Percentiles rank a stretch among this genome's conserved stretches.
phyloP scores from a whole-genome alignment of 2,113 vertebrate species.

The Protobothrops flavoviridis region DNA sequence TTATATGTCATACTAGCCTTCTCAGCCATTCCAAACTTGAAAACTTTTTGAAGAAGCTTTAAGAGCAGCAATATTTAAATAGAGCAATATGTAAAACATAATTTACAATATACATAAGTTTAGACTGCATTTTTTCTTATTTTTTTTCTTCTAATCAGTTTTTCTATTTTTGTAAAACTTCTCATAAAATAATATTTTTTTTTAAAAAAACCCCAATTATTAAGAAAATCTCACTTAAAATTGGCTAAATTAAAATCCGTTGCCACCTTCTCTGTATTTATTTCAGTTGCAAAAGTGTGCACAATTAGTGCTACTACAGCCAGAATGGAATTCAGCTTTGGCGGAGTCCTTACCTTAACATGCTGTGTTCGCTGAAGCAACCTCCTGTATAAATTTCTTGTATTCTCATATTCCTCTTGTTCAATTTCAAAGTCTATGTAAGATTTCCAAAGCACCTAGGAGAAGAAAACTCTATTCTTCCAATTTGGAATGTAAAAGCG shows the following conservation, averaged over 20 bases:
- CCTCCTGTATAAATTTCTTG: slow-evolving; percentile 88
- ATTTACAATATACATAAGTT: background rate
- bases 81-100: background rate
- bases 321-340: background rate
- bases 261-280: background rate
- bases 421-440: slow-evolving; percentile 99
- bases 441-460: slow-evolving; percentile 96
- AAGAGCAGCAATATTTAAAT: background rate
- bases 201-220: background rate
- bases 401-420: slow-evolving; percentile 93
- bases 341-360: slow-evolving; percentile 78
- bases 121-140: background rate
- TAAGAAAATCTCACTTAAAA: background rate
- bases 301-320: accelerated
- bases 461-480: background rate
- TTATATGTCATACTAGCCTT: background rate
- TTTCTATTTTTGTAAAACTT: background rate
- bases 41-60: background rate
- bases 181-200: background rate
- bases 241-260: background rate
- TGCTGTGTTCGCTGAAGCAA: slow-evolving; percentile 93
- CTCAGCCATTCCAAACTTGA: background rate
- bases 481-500: background rate
- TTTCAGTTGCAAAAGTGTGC: background rate
- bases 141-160: background rate